A percentile compares a stretch with the other conserved stretches of the same genome.
phyloP scores from a whole-genome alignment of 2,888 invertebrate genomes.

The Nesidiocoris tenuis region DNA sequence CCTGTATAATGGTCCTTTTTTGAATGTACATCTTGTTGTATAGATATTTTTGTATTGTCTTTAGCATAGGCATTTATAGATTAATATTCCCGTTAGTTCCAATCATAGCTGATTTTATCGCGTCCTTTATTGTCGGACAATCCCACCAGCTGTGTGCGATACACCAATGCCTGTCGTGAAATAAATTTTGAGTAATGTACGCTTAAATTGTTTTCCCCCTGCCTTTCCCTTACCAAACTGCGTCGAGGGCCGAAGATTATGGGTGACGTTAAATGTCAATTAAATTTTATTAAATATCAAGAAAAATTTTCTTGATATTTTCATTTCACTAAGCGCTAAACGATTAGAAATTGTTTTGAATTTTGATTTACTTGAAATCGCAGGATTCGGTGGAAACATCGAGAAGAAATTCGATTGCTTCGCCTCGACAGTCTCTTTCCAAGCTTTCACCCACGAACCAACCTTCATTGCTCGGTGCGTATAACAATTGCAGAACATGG shows the following conservation, averaged over 20 bases:
- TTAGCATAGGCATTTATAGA: conserved; percentile 17
- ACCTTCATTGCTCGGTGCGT: not conserved
- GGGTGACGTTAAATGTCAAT: no score
- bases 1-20: not conserved
- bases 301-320: no score
- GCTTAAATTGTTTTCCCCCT: no score
- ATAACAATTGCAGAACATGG: not conserved
- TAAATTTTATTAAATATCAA: no score
- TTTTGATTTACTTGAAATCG: not conserved
- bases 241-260: no score
- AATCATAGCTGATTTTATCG: no score
- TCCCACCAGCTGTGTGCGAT: no score
- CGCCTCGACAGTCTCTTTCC: not conserved
- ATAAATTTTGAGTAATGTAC: no score
- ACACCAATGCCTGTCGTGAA: no score
- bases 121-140: no score
- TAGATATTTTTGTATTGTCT: conserved; percentile 17
- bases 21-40: conserved; percentile 6
- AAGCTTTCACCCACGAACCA: not conserved
- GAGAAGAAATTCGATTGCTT: not conserved
- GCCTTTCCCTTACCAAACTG: no score
- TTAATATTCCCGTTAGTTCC: no score
- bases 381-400: not conserved
- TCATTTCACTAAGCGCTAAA: not conserved
- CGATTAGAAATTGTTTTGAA: not conserved